Evolutionary conservation across 2,113 vertebrate species (phyloP).

Genomic region (Rhabdomys dilectus): DNA sequence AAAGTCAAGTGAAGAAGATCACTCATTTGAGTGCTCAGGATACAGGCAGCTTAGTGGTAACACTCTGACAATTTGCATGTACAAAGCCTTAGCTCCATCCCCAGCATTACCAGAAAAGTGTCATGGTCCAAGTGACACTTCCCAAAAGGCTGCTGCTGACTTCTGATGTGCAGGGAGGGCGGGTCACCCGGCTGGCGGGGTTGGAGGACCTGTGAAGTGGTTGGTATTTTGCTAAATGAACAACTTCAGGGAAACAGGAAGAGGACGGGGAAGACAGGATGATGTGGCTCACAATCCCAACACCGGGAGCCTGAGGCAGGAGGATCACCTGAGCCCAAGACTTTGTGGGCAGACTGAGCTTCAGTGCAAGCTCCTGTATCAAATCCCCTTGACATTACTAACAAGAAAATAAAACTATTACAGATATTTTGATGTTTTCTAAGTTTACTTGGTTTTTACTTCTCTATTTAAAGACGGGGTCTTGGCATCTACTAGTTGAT

Average conservation of each 20-base stretch:
- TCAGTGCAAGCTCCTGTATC: background rate
- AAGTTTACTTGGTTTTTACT: background rate
- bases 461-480: background rate
- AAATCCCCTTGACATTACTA: background rate
- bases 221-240: background rate
- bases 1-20: background rate
- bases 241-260: background rate
- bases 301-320: background rate
- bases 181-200: background rate
- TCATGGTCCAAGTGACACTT: too few relatives aligned
- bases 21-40: background rate
- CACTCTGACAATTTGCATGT: background rate
- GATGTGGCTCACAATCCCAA: background rate
- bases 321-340: background rate
- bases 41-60: background rate
- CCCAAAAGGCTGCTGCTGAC: background rate
- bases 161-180: background rate
- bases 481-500: background rate
- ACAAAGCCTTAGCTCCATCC: background rate
- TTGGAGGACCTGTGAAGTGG: background rate
- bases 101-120: background rate
- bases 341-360: background rate
- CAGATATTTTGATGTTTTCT: background rate
- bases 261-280: background rate
- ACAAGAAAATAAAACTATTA: background rate